Evolutionary conservation across 37 sponge, comb jelly and placozoan genomes (phyloP).

Genomic region (Beroe forskalii): DNA sequence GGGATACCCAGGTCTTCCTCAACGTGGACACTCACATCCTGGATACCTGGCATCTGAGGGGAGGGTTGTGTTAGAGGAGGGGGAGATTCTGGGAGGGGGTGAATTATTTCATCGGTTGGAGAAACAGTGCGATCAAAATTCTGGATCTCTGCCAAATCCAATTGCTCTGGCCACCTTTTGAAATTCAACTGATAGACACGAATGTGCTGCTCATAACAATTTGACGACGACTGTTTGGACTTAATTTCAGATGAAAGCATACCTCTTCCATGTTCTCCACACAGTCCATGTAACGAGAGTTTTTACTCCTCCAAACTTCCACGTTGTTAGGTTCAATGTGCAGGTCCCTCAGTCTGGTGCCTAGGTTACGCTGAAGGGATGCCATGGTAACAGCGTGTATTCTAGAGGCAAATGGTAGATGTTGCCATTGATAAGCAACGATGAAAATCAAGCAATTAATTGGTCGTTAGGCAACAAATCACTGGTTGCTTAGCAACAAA

Average conservation of each 20-base stretch:
- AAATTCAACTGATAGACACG: too few species aligned
- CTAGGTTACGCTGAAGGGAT: neutral
- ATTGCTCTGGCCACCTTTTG: too few species aligned
- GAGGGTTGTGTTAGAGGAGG: neutral
- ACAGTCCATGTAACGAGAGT: constrained; percentile 28
- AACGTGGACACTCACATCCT: neutral
- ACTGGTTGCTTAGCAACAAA: too few species aligned
- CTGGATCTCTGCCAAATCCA: too few species aligned
- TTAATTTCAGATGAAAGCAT: neutral
- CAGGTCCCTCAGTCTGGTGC: constrained; percentile 26
- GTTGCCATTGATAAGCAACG: too few species aligned
- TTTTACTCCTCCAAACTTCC: constrained; percentile 28
- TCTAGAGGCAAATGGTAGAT: too few species aligned
- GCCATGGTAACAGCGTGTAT: too few species aligned
- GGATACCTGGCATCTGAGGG: neutral
- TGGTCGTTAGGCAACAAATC: too few species aligned
- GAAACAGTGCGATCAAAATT: too few species aligned
- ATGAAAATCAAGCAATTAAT: neutral
- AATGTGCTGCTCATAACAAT: too few species aligned
- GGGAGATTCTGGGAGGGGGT: neutral
- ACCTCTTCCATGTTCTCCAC: constrained; percentile 29
- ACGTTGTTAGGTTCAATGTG: constrained; percentile 43
- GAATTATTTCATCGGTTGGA: too few species aligned
- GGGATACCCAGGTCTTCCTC: neutral
- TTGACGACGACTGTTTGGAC: too few species aligned